These are phyloP conservation scores for Brachyopa scutellaris DNA, from an alignment of 2,888 invertebrate species.

Conservation along the genomic window DNA sequence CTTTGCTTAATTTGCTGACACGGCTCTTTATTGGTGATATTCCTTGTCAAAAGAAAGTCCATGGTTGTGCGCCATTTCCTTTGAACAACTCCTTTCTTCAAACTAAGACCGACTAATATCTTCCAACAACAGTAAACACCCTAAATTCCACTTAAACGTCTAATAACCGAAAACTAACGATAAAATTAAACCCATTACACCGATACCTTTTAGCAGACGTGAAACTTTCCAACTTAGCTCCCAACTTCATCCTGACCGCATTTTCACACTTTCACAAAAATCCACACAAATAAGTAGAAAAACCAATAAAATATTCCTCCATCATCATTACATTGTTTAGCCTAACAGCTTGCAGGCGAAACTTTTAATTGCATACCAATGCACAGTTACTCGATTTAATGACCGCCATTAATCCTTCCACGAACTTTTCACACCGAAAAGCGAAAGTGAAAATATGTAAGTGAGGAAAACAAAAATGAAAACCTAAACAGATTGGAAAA, in stretches of 20 bases:
- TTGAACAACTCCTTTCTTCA: no score
- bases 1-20: no score
- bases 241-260: neutral
- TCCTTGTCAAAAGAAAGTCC: no score
- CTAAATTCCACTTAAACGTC: no score
- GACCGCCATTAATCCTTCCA: conserved; percentile 57
- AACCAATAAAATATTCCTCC: conserved; percentile 1
- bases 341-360: conserved; percentile 37
- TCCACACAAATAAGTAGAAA: neutral
- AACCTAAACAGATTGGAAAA: conserved; percentile 62
- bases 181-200: no score
- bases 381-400: conserved; percentile 51
- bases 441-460: neutral
- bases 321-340: conserved; percentile 57
- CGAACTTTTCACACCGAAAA: conserved; percentile 9
- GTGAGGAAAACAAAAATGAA: neutral
- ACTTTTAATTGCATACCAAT: conserved; percentile 71
- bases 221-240: neutral
- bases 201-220: no score
- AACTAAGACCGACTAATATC: no score
- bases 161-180: no score
- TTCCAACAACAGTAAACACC: no score
- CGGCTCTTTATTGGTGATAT: no score
- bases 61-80: no score
- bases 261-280: conserved; percentile 23